Evolutionary conservation across 2,888 invertebrate genomes (phyloP), one percentile per base, ranked within the genome.

Genomic region (Chironomus riparius): DNA sequence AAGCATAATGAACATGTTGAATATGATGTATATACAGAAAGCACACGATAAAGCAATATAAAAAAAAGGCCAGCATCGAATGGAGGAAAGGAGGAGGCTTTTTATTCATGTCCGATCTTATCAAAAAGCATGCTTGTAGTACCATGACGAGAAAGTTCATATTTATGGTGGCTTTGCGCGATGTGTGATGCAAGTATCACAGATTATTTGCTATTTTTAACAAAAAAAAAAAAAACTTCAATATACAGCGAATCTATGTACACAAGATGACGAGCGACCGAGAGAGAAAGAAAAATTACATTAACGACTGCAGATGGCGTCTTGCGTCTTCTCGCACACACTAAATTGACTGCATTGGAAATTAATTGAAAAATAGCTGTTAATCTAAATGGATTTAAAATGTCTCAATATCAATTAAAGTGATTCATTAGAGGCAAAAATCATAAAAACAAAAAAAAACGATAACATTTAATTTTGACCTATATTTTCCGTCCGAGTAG

Each of bases 131-230:
- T 65, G 65, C 48, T 62, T 10, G 62, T 68, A 47, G 62, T 47
- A 47, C 65, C 74, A 47, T 65, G 74, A 74, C 74, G 74, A 74
- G 74, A 74, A 74, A 74, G 74, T 74, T 74, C 68, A 68, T 38
- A 74, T 47, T 74, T 74, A 68, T 68, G 74, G 65, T 12, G 65
- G 65, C 24, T 24, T 10, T 65, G 65, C 13, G 62, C 24, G 21
- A 38, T 68, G 48, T 65, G 74, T 74, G 74, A 74, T 74, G 74
- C 74, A 74, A 74, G 68, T 56, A 56, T 56, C 56, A 18, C 56
- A 56, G 56, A 56, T 56, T 56, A 56, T 50, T 56, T 15, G 56
- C 56, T 56, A 56, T 56, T 56, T 56, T 56, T 56, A 56, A 56
- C 56, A 18, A 56, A 50, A 50, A n/a, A 56, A 56, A 18, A 18